Evolutionary conservation across 2,113 vertebrate genomes (phyloP), one percentile per base, ranked within the genome.

Genomic region (Climacteris rufus): DNA sequence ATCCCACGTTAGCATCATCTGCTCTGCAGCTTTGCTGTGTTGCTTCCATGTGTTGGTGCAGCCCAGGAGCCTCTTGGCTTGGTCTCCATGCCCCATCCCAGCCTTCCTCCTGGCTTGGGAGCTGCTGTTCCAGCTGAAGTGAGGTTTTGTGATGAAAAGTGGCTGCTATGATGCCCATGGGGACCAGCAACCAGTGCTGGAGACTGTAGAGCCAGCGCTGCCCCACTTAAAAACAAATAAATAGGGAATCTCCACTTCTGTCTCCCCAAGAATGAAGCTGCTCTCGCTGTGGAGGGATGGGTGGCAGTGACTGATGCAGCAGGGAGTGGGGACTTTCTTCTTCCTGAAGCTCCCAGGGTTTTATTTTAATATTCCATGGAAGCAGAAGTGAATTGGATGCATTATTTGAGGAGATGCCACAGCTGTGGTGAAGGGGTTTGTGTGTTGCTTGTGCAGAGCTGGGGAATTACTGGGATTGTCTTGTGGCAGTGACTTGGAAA

Each of bases 391-490:
- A 31, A 31, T 20, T 23, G 42, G 49, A 6, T 53, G 70, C 31
- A 2, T 21, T 30, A 1, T 27, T 12, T 65, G n/a, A 10, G 33
- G 82, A 8, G 30, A 2, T 28, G 6, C 31, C 0, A 0, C 1
- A 0, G 53, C 18, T 42, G 30, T 2, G 5, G n/a, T 2, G 1
- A 3, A 15, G 14, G 14, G 9, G 18, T 60, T 57, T 65, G 54
- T 0, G 0, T 9, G 49, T 6, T 25, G 9, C 28, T 61, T 1
- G 0, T 3, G 5, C 19, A 19, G 49, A 52, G n/a, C 6, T 4
- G 13, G 44, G 24, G 1, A 0, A 24, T 35, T 39, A 1, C 4
- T 2, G 1, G 69, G 19, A 11, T 59, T 61, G 9, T 31, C 1
- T 52, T 16, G 19, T 13, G 44, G 42, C 31, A 52, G 10, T 37